Base-by-base conservation (phyloP, 2,888 invertebrate genomes). In the Xylocampa areola region DNA sequence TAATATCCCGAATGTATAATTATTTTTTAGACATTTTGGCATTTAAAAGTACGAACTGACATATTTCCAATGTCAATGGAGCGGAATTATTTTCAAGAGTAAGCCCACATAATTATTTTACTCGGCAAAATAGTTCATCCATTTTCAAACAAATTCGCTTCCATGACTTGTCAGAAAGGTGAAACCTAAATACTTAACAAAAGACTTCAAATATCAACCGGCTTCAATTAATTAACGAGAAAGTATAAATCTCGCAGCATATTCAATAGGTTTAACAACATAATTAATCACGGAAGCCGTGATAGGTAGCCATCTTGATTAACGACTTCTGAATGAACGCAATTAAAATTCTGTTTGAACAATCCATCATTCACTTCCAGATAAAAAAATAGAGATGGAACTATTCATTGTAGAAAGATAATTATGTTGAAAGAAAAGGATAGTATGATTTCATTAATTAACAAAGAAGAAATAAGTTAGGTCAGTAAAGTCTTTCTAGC, bases 291-390 rank as follows among this genome's bases (percentile, higher is more conserved):
- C 11, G 16, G 32, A 16, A 10, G 8, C 29, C 16, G 5, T 17
- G 16, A 39, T n/a, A 14, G 37, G 19, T 10, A 2, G 29, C 53
- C 27, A 47, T 53, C 29, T 65, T 39, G 61, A 33, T 47, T 60
- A 3, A 19, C 30, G 7, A 51, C 40, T 19, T 16, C 39, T 62
- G 54, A 65, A 65, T 55, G 49, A 35, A 65, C 6, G 43, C 23
- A 68, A 65, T 65, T 62, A 68, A 68, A 68, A 62, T 27, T 57
- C 29, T 37, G 40, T 61, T 39, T 27, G 30, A 48, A 32, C 23
- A 43, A 7, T 19, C 17, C 29, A 6, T 23, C 17, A 30, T 32
- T 41, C 16, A 13, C 30, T 59, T 41, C 29, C 27, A 29, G 41
- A 33, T 37, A 29, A 21, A 32, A 29, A 59, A 17, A 59, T 11